A percentile compares a stretch with the other conserved stretches of the same genome.
Evolutionary conservation across 2,797 vertebrate genomes (phyloP).

Genomic region (Siniperca scherzeri): DNA sequence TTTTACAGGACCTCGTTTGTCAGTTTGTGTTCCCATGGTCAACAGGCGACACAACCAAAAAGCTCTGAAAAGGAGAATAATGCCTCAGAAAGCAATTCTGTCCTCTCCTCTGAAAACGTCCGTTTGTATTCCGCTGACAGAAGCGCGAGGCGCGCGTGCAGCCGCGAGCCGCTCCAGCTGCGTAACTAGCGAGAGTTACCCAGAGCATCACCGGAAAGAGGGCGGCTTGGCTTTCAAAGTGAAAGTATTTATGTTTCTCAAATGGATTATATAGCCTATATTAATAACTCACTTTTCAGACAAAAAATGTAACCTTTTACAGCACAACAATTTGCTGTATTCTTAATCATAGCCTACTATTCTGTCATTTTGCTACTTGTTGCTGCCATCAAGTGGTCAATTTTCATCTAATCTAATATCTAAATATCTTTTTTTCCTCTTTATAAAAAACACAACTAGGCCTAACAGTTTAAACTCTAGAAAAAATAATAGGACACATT

Average conservation of each 20-base stretch:
- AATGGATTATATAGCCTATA: neutral
- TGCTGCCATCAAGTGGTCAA: conserved; percentile 47
- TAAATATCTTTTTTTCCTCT: neutral
- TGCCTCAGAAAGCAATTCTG: neutral
- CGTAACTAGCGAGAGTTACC: conserved; percentile 18
- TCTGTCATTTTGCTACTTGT: conserved; percentile 20
- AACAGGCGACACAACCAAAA: neutral
- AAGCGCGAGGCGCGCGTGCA: conserved; percentile 69
- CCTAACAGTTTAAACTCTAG: neutral
- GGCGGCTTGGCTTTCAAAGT: conserved; percentile 61
- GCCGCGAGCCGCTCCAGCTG: conserved; percentile 71
- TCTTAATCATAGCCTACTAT: too few species aligned
- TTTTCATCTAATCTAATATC: neutral
- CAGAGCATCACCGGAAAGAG: conserved; percentile 54
- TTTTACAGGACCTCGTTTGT: conserved; percentile 15
- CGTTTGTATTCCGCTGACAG: conserved; percentile 65
- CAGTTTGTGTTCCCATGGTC: conserved; percentile 53
- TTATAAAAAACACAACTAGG: neutral
- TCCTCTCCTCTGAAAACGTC: conserved; percentile 36
- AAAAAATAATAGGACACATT: neutral
- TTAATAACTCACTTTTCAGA: neutral
- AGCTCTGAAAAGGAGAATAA: neutral
- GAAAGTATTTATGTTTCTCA: conserved; percentile 3
- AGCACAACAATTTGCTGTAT: neutral
- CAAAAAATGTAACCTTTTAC: neutral